Conservation (phyloP, 2,797 vertebrate species). For the Holocentrus rufus region DNA sequence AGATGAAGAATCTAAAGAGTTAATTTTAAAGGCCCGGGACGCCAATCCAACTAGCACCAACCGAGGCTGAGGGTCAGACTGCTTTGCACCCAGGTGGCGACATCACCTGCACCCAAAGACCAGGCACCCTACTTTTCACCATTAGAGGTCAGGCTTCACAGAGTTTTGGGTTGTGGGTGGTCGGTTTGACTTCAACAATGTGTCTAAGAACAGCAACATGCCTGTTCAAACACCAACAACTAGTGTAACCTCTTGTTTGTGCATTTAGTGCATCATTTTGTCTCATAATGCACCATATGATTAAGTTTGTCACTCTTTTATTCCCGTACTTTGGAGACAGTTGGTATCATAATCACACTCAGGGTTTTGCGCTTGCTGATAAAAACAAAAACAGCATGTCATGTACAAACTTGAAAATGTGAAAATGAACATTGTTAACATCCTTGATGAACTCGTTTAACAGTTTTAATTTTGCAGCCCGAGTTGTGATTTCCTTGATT, state of each 20-base stretch:
- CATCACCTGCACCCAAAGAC: too few relatives aligned
- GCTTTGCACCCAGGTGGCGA: too few relatives aligned
- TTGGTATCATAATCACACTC: background rate
- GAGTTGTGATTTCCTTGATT: conserved; percentile 6
- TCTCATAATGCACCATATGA: conserved; percentile 58
- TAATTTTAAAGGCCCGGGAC: too few relatives aligned
- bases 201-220: conserved; percentile 19
- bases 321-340: too few relatives aligned
- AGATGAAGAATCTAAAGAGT: too few relatives aligned
- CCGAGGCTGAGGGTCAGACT: too few relatives aligned
- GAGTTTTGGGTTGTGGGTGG: too few relatives aligned
- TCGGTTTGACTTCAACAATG: background rate
- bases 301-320: conserved; percentile 51
- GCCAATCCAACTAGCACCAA: too few relatives aligned
- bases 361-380: background rate
- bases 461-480: background rate
- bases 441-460: conserved; percentile 21
- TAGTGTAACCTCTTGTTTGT: conserved; percentile 24
- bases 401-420: background rate
- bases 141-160: too few relatives aligned
- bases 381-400: too few relatives aligned
- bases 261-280: conserved; percentile 42
- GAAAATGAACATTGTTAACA: conserved; percentile 8
- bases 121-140: too few relatives aligned
- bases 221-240: background rate